Percentiles rank a stretch among this genome's conserved stretches.
Conservation (phyloP, 2,797 vertebrate species). For the Aldrovandia affinis region DNA sequence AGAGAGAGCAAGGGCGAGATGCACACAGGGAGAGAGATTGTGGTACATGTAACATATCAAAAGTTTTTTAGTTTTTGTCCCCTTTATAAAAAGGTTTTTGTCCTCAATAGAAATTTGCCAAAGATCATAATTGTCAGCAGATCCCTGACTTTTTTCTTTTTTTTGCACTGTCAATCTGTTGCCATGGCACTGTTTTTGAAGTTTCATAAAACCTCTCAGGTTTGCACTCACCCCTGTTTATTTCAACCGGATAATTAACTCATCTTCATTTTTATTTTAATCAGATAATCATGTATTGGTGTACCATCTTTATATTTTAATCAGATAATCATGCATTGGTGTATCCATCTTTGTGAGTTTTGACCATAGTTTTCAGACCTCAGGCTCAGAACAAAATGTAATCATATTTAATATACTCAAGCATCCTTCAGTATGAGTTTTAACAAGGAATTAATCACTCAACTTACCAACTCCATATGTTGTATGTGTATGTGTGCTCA, state of each 20-base stretch:
- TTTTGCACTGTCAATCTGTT: background rate
- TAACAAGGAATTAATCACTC: background rate
- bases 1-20: no score
- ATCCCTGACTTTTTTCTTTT: background rate
- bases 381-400: no score
- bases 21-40: no score
- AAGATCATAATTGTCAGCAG: background rate
- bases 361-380: no score
- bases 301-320: no score
- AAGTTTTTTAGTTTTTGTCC: no score
- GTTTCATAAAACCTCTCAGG: background rate
- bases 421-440: background rate
- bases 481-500: no score
- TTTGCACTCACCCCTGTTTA: background rate
- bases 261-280: background rate
- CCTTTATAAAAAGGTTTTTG: no score
- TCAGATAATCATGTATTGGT: background rate
- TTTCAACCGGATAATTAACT: background rate
- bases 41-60: no score
- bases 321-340: no score
- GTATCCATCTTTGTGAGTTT: no score
- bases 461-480: no score
- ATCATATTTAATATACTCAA: background rate
- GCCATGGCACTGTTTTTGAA: conserved; percentile 41
- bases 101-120: background rate